Percentiles rank a stretch among this genome's conserved stretches.
phyloP scores from a whole-genome alignment of 2,888 invertebrate genomes.

The Pogonocherus hispidulus region DNA sequence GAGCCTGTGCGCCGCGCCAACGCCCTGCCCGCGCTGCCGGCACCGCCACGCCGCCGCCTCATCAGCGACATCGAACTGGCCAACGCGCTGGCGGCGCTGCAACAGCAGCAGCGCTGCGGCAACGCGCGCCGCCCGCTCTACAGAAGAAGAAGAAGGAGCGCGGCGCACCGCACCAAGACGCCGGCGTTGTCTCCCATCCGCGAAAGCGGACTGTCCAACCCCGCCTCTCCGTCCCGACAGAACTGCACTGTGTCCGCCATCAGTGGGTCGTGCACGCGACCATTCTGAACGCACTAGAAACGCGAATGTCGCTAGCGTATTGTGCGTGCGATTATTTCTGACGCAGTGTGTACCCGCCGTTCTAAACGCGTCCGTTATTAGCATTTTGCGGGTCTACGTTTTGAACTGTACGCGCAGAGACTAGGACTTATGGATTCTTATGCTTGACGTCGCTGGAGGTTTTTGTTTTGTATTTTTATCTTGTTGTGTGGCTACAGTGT shows the following conservation, averaged over 20 bases:
- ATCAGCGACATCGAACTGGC: conserved; percentile 68
- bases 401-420: background rate
- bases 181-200: conserved; percentile 79
- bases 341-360: background rate
- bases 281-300: conserved; percentile 49
- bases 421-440: background rate
- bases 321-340: background rate
- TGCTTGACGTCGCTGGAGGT: background rate
- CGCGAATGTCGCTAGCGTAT: background rate
- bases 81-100: conserved; percentile 63
- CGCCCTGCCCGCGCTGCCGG: conserved; percentile 60
- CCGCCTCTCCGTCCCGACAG: conserved; percentile 74
- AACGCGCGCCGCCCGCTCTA: conserved; percentile 49
- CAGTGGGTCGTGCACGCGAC: conserved; percentile 62
- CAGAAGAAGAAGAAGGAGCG: conserved; percentile 58
- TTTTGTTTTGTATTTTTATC: background rate
- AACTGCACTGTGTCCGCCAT: conserved; percentile 63
- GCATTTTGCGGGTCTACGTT: background rate
- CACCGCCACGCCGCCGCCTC: conserved; percentile 68
- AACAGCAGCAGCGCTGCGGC: conserved; percentile 60
- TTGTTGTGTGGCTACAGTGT: background rate
- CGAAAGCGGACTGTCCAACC: conserved; percentile 81
- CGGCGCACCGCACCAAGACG: conserved; percentile 66
- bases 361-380: background rate
- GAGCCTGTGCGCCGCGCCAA: conserved; percentile 55